Base-by-base conservation (phyloP, 2,797 vertebrate genomes). In the Diglossa cyanea region DNA sequence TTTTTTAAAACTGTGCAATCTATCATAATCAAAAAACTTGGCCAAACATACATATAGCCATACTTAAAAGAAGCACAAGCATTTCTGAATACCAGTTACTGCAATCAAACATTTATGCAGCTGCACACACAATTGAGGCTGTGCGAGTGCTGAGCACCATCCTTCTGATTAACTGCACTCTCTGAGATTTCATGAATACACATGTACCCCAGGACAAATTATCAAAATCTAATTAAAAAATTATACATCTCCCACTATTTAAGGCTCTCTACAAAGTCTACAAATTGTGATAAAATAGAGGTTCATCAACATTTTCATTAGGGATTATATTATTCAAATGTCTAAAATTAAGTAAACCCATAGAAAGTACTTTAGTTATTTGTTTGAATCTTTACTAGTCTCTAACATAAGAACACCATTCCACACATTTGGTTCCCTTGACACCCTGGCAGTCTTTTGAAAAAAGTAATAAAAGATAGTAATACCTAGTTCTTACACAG, bases 351-450 rank as follows among this genome's bases (percentile, higher is more conserved):
- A 90, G 75, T 83, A 90, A 95, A 86, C 17, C 58, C 44, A 75
- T 65, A 77, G 67, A 95, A 72, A 74, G 21, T 45, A 26, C 28
- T 77, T 86, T 11, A 74, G 78, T 61, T 88, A 72, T 47, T 93
- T 93, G 82, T 84, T 78, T 93, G 62, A 20, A 40, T 86, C 73
- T 93, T 93, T 90, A 92, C 65, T 81, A 44, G 57, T 54, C 54
- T 94, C 53, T 45, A 75, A 57, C 53, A 67, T 18, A 71, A 84
- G 61, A 74, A 42, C 31, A 84, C 21, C 15, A 65, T 77, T 78
- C 40, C 66, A 66, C 19, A 72, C 3, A 19, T 35, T 40, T 33
- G 10, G 31, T 77, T 61, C 47, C 50, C 45, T 53, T 80, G 35
- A 45, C 23, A 54, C 30, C 42, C 66, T 81, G 31, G 31, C 33